phyloP scores from a whole-genome alignment of 2,797 vertebrate species.

The Synanceia verrucosa region DNA sequence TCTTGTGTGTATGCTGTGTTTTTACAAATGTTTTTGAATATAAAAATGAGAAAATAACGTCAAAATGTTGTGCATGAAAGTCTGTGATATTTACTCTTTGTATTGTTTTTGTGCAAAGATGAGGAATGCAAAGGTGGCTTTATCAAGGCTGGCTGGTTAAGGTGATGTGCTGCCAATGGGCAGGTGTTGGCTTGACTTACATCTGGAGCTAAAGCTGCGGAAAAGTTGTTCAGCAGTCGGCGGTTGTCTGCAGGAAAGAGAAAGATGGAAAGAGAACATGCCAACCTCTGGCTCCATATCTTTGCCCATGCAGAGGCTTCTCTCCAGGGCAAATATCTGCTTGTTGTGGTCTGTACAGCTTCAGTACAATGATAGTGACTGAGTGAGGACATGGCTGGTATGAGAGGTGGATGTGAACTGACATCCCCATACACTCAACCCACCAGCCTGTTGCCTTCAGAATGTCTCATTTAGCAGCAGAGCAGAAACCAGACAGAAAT shows the following conservation, averaged over 20 bases:
- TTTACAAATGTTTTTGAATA: not conserved
- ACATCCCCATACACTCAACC: conserved; percentile 57
- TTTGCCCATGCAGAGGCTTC: conserved; percentile 52
- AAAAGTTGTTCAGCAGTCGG: conserved; percentile 42
- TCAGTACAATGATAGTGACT: conserved; percentile 54
- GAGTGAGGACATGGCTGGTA: conserved; percentile 57
- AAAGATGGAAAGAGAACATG: conserved; percentile 48
- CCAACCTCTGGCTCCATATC: conserved; percentile 51
- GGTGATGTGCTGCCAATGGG: conserved; percentile 48
- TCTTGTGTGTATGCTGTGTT: not conserved
- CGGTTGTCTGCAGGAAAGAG: conserved; percentile 36
- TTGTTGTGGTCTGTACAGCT: conserved; percentile 55
- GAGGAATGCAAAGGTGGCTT: conserved; percentile 24
- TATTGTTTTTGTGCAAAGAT: conserved; percentile 13
- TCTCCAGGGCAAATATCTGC: conserved; percentile 56
- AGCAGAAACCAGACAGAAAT: conserved; percentile 66
- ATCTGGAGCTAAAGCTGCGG: conserved; percentile 50
- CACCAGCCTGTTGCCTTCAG: conserved; percentile 66
- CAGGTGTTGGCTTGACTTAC: conserved; percentile 60
- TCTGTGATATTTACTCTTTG: not conserved
- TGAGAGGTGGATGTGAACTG: conserved; percentile 64
- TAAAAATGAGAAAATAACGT: not conserved
- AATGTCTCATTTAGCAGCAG: conserved; percentile 67
- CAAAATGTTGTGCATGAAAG: not conserved
- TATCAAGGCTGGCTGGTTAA: conserved; percentile 51